Conservation (phyloP, 1,140 invertebrate species). For the Parapsyche elsis region DNA sequence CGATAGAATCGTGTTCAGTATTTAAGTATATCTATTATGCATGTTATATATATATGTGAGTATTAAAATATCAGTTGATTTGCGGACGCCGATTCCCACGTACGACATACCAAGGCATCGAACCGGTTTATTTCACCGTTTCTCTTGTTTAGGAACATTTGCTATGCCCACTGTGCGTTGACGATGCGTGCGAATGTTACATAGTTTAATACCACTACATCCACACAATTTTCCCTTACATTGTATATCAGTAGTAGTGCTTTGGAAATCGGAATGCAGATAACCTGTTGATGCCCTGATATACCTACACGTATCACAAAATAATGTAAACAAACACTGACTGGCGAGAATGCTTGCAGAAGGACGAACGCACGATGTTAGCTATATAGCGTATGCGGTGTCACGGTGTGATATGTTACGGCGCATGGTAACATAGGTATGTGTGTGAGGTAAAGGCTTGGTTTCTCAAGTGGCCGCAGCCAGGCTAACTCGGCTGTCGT, state of each 20-base stretch:
- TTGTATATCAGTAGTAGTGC: background rate
- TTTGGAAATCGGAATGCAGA: constrained; percentile 3
- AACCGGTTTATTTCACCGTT: constrained; percentile 22
- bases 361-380: too few species aligned
- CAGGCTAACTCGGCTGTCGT: too few species aligned
- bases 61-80: constrained; percentile 3
- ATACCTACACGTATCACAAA: too few species aligned
- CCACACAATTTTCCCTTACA: constrained; percentile 16
- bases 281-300: constrained; percentile 28
- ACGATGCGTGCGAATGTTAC: background rate
- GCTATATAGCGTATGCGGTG: too few species aligned
- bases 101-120: constrained; percentile 25
- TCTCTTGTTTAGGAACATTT: constrained; percentile 12
- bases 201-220: background rate
- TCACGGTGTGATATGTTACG: too few species aligned
- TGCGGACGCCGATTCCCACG: constrained; percentile 22
- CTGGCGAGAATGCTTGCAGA: too few species aligned
- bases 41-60: constrained; percentile 2
- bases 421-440: too few species aligned
- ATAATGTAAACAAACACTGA: too few species aligned
- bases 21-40: background rate
- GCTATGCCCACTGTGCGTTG: constrained; percentile 11
- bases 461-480: too few species aligned
- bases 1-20: too few species aligned
- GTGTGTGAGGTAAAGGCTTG: too few species aligned